Base-by-base conservation (phyloP, 2,888 invertebrate species). In the Machimus atricapillus region DNA sequence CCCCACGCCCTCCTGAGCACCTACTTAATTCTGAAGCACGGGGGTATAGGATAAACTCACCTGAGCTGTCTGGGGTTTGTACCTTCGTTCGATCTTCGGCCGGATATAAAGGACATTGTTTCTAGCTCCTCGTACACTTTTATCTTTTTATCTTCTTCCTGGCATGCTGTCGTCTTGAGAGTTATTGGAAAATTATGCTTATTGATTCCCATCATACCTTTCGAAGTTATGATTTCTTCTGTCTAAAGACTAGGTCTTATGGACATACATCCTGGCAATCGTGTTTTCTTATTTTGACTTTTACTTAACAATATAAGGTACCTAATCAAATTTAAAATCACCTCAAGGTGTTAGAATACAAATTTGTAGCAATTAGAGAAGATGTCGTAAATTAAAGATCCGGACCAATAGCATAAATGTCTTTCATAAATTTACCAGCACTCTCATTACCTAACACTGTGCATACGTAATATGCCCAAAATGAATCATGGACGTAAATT, bases 181-280 rank as follows among this genome's bases (percentile, higher is more conserved):
- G 58, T 82, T 66, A 82, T 82, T 66, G 82, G 66, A 82, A 66
- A 82, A 82, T 82, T 82, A 82, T 82, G 82, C 66, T 82, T 82
- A 82, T 82, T 82, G 81, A 37, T 31, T 34, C 23, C 31, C 37
- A 40, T 82, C 58, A 81, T 56, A 58, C 8, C 31, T n/a, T 16
- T 19, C n/a, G 23, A 23, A 23, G 27, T 66, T 66, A 66, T 66
- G 66, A 66, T 52, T 19, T 12, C 27, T 66, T 66, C 14, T 19
- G 27, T 66, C 66, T 56, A 19, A 8, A 66, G 66, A 27, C 27
- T 19, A 8, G 19, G 58, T 19, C 19, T 66, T 52, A n/a, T 52
- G 23, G 66, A 66, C 52, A 7, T 52, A 52, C n/a, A 52, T 52
- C 52, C 52, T 52, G 52, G 7, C 7, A 16, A 52, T 52, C 1